phyloP scores from a whole-genome alignment of 2,797 vertebrate genomes.

The Carduelis carduelis region DNA sequence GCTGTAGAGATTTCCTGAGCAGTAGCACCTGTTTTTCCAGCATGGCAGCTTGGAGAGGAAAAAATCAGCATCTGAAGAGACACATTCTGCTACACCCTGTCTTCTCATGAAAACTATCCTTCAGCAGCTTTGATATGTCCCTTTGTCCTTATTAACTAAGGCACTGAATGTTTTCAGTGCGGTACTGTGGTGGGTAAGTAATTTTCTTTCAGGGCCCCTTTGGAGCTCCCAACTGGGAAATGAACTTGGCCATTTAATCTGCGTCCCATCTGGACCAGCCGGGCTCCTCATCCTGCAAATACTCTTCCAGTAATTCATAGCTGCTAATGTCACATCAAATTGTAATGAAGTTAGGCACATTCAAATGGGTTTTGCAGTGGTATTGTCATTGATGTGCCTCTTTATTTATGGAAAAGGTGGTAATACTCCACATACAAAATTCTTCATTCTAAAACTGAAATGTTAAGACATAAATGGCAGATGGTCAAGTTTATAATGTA shows the following conservation, averaged over 20 bases:
- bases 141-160: not conserved
- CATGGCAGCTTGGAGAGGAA: not conserved
- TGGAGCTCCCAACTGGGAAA: not conserved
- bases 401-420: not conserved
- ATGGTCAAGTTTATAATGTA: not conserved
- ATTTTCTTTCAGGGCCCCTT: not conserved
- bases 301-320: not conserved
- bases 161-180: not conserved
- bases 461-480: not conserved
- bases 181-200: not conserved
- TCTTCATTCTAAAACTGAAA: not conserved
- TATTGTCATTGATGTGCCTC: not conserved
- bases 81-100: not conserved
- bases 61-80: conserved; percentile 2
- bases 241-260: not conserved
- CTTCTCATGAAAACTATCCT: not conserved
- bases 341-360: not conserved
- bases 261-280: not conserved
- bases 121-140: not conserved
- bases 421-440: not conserved
- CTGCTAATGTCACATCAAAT: not conserved
- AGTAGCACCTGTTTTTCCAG: conserved; percentile 24
- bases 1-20: not conserved
- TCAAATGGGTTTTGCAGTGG: not conserved
- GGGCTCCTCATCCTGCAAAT: not conserved